A percentile compares a stretch with the other conserved stretches of the same genome.
phyloP scores from a whole-genome alignment of 2,888 invertebrate species.

The Drosophila robusta region DNA sequence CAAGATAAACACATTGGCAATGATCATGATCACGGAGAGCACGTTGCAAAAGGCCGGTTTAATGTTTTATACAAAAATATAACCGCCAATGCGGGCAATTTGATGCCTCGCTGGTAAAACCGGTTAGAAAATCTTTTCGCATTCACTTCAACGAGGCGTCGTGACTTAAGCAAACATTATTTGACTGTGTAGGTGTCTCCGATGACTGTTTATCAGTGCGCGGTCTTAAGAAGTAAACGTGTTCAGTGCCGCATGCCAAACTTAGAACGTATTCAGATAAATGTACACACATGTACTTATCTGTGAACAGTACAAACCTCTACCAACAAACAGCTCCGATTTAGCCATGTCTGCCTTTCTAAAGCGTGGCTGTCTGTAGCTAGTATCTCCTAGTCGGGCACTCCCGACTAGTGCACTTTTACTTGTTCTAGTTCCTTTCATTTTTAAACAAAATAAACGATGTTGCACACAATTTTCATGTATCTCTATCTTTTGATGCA shows the following conservation, averaged over 20 bases:
- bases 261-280: constrained; percentile 17
- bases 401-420: too few species aligned
- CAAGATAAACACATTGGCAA: constrained; percentile 50
- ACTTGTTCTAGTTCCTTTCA: too few species aligned
- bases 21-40: constrained; percentile 54
- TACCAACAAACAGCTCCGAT: background rate
- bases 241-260: constrained; percentile 29
- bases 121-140: constrained; percentile 73
- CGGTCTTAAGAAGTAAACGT: constrained; percentile 16
- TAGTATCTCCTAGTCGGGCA: too few species aligned
- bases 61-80: constrained; percentile 18
- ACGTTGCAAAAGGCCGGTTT: constrained; percentile 49
- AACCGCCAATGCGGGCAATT: constrained; percentile 24
- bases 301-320: background rate
- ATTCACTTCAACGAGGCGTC: constrained; percentile 45
- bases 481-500: too few species aligned
- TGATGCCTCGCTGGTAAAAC: constrained; percentile 43
- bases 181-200: constrained; percentile 20
- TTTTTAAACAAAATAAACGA: too few species aligned
- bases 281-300: background rate
- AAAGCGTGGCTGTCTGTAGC: too few species aligned
- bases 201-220: constrained; percentile 20
- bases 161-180: constrained; percentile 64
- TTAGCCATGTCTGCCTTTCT: too few species aligned
- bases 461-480: too few species aligned